Evolutionary conservation across 37 sponge, comb jelly and placozoan genomes (phyloP).

Genomic region (Axinella damicornis): DNA sequence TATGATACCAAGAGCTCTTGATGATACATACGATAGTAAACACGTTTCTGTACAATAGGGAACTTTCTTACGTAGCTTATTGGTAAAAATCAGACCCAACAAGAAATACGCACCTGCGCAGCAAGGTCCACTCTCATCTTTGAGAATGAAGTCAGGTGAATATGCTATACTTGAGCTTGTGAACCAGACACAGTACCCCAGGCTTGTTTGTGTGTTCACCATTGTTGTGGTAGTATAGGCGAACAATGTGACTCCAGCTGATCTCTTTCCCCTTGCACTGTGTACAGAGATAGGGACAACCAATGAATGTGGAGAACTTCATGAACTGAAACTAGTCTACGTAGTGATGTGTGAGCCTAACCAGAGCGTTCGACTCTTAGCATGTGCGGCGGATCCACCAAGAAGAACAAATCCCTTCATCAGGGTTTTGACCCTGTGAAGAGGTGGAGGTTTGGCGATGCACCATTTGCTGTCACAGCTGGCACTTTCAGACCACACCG

Average conservation of each 20-base stretch:
- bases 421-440: constrained; percentile 16
- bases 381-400: constrained; percentile 24
- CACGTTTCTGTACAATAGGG: too few relatives aligned
- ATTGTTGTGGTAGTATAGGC: neutral
- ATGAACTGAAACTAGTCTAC: neutral
- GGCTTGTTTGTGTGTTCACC: too few relatives aligned
- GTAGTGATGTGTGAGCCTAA: neutral
- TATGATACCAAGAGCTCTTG: too few relatives aligned
- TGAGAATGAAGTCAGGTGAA: too few relatives aligned
- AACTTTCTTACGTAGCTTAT: too few relatives aligned
- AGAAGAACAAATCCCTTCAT: constrained; percentile 5
- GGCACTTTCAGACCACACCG: constrained; percentile 27
- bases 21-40: too few relatives aligned
- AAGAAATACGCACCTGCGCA: too few relatives aligned
- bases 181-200: too few relatives aligned
- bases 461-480: constrained; percentile 7
- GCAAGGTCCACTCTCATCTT: too few relatives aligned
- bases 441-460: neutral
- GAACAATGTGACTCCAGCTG: neutral
- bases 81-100: too few relatives aligned
- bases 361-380: constrained; percentile 23
- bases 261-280: constrained; percentile 16
- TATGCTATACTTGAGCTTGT: too few relatives aligned
- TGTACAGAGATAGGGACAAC: neutral
- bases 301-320: neutral